These are phyloP conservation scores for Numenius phaeopus DNA, from an alignment of 2,797 vertebrate genomes.

Conservation along the genomic window DNA sequence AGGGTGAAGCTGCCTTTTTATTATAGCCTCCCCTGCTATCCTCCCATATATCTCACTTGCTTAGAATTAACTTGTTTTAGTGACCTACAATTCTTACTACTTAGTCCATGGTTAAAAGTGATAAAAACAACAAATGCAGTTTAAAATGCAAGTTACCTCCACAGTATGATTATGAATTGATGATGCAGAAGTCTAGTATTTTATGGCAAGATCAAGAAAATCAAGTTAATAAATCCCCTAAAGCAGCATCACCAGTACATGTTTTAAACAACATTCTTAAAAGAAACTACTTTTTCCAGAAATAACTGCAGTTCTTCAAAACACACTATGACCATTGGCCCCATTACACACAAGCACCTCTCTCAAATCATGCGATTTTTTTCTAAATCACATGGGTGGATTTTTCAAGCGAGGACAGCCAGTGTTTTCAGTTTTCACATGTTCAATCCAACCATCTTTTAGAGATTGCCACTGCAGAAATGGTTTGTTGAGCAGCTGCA, in stretches of 20 bases:
- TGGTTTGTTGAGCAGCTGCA: neutral
- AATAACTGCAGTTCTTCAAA: neutral
- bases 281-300: neutral
- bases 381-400: accelerated
- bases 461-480: neutral
- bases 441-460: neutral
- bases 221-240: neutral
- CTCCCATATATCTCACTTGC: neutral
- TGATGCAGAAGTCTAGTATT: neutral
- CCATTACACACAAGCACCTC: neutral
- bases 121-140: neutral
- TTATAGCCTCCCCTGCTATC: neutral
- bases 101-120: neutral
- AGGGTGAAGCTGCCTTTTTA: neutral
- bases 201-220: neutral
- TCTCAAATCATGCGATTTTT: accelerated
- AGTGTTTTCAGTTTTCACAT: neutral
- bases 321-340: neutral
- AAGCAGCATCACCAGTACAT: neutral
- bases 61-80: neutral
- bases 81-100: neutral
- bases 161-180: neutral
- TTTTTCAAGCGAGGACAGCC: neutral
- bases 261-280: neutral
- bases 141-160: neutral